phyloP scores from a whole-genome alignment of 2,113 vertebrate species.

The Uropsilus gracilis region DNA sequence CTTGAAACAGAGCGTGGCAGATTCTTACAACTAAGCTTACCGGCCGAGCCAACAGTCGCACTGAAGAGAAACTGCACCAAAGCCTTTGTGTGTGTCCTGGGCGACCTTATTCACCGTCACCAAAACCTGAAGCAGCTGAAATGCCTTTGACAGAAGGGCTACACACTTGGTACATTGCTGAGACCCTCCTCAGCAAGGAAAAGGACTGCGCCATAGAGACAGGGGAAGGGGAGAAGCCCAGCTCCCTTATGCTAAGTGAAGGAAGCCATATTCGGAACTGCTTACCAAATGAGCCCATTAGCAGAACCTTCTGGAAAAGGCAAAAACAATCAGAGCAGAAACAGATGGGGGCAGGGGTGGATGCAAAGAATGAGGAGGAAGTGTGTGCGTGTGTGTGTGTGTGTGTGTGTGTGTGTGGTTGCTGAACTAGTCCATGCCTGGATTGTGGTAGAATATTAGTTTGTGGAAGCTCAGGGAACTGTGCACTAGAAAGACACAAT shows the following conservation, averaged over 20 bases:
- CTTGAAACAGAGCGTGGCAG: not conserved
- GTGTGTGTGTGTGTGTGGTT: no score
- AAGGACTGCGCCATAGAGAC: not conserved
- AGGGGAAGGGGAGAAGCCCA: not conserved
- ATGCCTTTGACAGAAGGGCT: not conserved
- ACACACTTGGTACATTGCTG: not conserved
- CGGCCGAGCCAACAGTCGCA: not conserved
- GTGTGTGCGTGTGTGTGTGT: no score
- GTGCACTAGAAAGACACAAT: not conserved
- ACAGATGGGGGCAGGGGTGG: not conserved
- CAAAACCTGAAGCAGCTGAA: not conserved
- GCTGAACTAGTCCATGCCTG: not conserved
- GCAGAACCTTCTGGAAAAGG: not conserved
- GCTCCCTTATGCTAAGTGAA: not conserved
- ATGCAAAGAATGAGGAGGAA: not conserved
- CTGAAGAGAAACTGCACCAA: not conserved
- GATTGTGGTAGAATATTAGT: not conserved
- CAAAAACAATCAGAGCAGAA: not conserved
- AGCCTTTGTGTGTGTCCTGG: not conserved
- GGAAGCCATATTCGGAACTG: slow-evolving; percentile 7
- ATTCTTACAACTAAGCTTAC: not conserved
- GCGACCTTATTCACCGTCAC: not conserved
- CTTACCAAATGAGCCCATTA: not conserved
- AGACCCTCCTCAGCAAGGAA: not conserved
- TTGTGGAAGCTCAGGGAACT: not conserved